These are phyloP conservation scores for Sisor rabdophorus DNA, from an alignment of 2,113 vertebrate species.

Conservation along the genomic window DNA sequence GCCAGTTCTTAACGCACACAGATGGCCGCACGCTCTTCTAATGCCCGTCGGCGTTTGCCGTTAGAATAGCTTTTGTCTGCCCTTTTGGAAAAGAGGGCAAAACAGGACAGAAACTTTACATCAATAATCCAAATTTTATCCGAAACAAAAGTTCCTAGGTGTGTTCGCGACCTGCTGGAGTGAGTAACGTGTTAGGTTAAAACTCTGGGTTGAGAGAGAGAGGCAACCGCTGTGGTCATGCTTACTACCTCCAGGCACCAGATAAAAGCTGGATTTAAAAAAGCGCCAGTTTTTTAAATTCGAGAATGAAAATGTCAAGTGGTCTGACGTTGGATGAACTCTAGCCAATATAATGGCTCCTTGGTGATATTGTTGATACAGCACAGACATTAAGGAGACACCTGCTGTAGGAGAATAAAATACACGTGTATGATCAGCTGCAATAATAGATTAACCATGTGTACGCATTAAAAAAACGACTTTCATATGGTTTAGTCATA, in stretches of 20 bases:
- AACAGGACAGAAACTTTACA: not conserved
- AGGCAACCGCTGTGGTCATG: not conserved
- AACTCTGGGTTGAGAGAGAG: constrained; percentile 1
- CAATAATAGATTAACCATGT: not conserved
- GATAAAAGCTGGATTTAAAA: constrained; percentile 29
- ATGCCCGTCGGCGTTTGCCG: constrained; percentile 74
- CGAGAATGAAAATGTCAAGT: constrained; percentile 43
- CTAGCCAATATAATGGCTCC: constrained; percentile 37
- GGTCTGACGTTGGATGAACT: constrained; percentile 44
- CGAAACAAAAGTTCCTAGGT: not conserved
- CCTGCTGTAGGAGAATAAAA: constrained; percentile 8
- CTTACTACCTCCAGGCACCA: not conserved
- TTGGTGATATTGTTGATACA: constrained; percentile 27
- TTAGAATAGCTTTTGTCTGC: constrained; percentile 53
- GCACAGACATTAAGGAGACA: constrained; percentile 23
- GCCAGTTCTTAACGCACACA: constrained; percentile 73
- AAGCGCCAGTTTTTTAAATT: constrained; percentile 48
- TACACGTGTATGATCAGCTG: not conserved
- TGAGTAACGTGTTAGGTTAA: not conserved
- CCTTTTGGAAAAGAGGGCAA: constrained; percentile 48
- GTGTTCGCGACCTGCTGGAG: not conserved
- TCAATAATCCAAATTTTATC: not conserved
- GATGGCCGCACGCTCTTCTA: constrained; percentile 76
- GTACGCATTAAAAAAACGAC: not conserved
- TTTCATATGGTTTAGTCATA: not conserved